Evolutionary conservation across 1,140 invertebrate species (phyloP), one percentile per base, ranked within the genome.

Genomic region (Drosophila suzukii): DNA sequence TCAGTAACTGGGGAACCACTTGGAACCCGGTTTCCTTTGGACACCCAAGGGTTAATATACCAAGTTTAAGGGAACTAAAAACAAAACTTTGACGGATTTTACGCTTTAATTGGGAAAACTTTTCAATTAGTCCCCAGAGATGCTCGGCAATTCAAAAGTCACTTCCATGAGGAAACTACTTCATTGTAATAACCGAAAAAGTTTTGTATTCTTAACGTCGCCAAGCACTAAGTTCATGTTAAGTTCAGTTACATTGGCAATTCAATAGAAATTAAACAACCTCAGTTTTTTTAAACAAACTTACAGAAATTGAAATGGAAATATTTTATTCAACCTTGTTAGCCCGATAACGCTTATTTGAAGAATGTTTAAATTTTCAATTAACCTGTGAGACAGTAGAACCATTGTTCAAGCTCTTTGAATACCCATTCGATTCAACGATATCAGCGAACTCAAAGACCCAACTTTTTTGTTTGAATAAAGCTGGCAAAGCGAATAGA

Each of bases 401-500:
- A 3, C 32, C 32, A 34, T 24, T 50, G 50, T 30, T 49, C 17
- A n/a, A 20, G 27, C 24, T 50, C 41, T 58, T 15, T 4, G 24
- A 44, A 41, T 57, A 11, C 24, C 38, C 38, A 27, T 56, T 56
- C 27, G 54, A 46, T 15, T 44, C 15, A 44, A 30, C 15, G 15
- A 57, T 32, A 50, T 49, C 32, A 59, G 12, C 20, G 6, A 13
- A 51, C 24, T 24, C 32, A 51, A 60, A 39, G 34, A 12, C 20
- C 13, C 12, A 53, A 30, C 11, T 6, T 61, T n/a, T 24, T 24
- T 32, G 17, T 62, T 62, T 62, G 54, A 32, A 32, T 32, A 24
- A 30, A 32, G 27, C 17, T 32, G 15, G 44, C 62, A 32, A 17
- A 39, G 62, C 17, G 34, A 66, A 66, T 38, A 34, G 12, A 51